These are phyloP conservation scores for Apteryx owenii DNA, from an alignment of 2,113 vertebrate genomes.

Conservation along the genomic window DNA sequence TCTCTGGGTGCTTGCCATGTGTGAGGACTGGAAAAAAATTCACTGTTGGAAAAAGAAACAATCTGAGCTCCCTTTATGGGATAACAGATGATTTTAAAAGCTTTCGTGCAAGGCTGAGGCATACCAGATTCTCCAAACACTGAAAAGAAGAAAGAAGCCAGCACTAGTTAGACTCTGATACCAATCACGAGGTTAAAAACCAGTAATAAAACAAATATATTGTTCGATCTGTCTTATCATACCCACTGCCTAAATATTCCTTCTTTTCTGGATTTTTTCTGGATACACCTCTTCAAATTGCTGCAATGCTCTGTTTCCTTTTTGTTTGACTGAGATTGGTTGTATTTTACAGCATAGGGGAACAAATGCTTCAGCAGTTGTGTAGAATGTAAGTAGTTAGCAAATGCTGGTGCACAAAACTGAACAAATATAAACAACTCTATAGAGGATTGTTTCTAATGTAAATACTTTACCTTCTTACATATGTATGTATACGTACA, in stretches of 20 bases:
- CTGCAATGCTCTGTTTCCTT: not conserved
- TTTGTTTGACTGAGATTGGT: not conserved
- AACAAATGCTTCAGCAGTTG: not conserved
- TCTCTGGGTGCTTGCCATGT: not conserved
- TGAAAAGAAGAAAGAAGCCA: not conserved
- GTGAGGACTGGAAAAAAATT: not conserved
- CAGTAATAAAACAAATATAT: not conserved
- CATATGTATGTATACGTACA: not conserved
- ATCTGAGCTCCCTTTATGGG: not conserved
- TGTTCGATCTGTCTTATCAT: not conserved
- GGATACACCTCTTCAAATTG: not conserved
- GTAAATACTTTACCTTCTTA: not conserved
- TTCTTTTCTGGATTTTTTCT: not conserved
- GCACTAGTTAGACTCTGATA: not conserved
- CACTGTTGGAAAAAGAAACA: not conserved
- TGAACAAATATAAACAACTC: not conserved
- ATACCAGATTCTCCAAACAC: not conserved
- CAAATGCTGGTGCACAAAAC: not conserved
- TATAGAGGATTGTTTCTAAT: not conserved
- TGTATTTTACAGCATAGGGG: not conserved
- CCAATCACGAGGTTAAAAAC: not conserved
- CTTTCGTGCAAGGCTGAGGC: not conserved
- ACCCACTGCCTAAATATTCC: not conserved
- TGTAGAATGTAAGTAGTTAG: not conserved
- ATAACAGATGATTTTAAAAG: slow-evolving; percentile 1